phyloP scores from a whole-genome alignment of 2,113 vertebrate species.

The Brachirus orientalis region DNA sequence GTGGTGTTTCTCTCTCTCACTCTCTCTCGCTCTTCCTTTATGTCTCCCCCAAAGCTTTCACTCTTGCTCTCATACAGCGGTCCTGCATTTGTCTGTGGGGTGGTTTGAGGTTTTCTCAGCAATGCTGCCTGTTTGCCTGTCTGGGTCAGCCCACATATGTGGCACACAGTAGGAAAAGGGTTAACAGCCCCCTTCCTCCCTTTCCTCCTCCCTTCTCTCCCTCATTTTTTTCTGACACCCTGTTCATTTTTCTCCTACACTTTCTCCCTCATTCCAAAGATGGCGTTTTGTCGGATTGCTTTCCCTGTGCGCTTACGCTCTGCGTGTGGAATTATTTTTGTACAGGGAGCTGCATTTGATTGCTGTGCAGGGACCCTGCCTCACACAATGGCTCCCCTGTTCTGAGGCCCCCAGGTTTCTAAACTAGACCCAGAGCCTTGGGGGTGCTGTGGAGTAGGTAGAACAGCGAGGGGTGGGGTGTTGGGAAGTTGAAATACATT shows the following conservation, averaged over 20 bases:
- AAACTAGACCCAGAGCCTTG: conserved; percentile 77
- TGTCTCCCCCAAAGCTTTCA: neutral
- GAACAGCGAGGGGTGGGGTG: conserved; percentile 55
- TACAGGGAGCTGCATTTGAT: conserved; percentile 83
- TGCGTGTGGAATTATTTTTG: conserved; percentile 82
- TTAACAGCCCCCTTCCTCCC: conserved; percentile 63
- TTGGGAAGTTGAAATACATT: conserved; percentile 79
- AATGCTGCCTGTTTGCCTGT: conserved; percentile 76
- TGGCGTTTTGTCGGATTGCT: conserved; percentile 54
- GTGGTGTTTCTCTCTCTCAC: conserved; percentile 42
- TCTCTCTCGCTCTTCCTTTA: neutral
- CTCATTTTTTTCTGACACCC: conserved; percentile 15
- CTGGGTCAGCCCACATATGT: conserved; percentile 80
- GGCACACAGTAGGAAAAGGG: conserved; percentile 75
- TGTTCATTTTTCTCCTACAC: conserved; percentile 57
- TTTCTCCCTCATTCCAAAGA: conserved; percentile 56
- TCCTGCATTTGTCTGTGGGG: conserved; percentile 71
- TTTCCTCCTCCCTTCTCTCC: neutral
- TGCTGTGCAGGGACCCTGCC: conserved; percentile 80
- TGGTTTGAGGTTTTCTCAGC: conserved; percentile 79
- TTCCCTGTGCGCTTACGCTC: conserved; percentile 60
- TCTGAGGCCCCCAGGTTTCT: conserved; percentile 77
- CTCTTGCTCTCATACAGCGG: conserved; percentile 45
- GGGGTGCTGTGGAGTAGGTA: conserved; percentile 72
- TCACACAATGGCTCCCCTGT: conserved; percentile 86